phyloP scores from a whole-genome alignment of 64 coral and sea anemone species.

The Stichodactyla mertensii region DNA sequence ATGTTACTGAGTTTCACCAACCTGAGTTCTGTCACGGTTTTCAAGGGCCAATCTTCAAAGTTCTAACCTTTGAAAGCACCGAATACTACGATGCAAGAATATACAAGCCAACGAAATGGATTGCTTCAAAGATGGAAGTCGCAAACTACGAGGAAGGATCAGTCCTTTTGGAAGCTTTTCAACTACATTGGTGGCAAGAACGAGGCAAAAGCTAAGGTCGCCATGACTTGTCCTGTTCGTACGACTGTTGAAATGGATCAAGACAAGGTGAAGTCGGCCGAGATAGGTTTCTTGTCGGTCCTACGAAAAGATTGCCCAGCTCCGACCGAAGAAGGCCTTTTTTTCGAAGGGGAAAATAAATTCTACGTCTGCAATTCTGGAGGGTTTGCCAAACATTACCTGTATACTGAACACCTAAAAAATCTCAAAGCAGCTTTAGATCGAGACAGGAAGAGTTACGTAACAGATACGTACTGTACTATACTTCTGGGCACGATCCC shows the following conservation, averaged over 20 bases:
- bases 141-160: constrained; percentile 1
- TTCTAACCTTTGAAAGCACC: constrained; percentile 13
- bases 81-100: constrained; percentile 49
- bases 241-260: constrained; percentile 20
- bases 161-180: constrained; percentile 47
- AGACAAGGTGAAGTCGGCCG: constrained; percentile 6
- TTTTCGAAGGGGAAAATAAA: constrained; percentile 13
- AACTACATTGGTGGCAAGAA: constrained; percentile 64
- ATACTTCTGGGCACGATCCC: constrained; percentile 41
- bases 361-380: constrained; percentile 41
- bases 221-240: constrained; percentile 44
- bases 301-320: constrained; percentile 18
- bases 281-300: constrained; percentile 11
- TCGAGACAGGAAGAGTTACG: constrained; percentile 39
- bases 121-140: constrained; percentile 27
- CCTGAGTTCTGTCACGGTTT: constrained; percentile 42
- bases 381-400: constrained; percentile 47
- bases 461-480: constrained; percentile 40
- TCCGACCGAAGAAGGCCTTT: constrained; percentile 34
- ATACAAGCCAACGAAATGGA: constrained; percentile 30
- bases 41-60: constrained; percentile 41
- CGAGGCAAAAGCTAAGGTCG: constrained; percentile 33
- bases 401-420: constrained; percentile 24
- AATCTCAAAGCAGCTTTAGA: constrained; percentile 22
- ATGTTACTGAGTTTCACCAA: constrained; percentile 42